phyloP scores from a whole-genome alignment of 2,113 vertebrate species.

The Engystomops pustulosus region DNA sequence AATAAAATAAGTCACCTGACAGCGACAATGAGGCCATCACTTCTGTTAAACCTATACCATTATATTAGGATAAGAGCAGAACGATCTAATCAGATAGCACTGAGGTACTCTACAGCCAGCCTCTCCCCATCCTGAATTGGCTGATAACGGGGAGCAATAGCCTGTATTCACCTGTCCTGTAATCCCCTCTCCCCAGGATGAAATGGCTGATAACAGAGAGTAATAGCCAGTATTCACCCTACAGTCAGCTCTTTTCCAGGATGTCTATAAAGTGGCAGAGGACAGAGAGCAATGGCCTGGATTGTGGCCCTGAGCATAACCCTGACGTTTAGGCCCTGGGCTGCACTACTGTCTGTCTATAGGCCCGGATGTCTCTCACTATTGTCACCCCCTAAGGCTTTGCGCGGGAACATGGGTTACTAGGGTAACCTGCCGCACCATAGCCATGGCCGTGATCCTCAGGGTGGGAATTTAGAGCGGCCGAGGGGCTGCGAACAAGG shows the following conservation, averaged over 20 bases:
- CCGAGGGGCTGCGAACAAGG: background rate
- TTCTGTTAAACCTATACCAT: no score
- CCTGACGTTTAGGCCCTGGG: background rate
- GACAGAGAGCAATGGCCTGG: background rate
- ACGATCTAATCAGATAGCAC: no score
- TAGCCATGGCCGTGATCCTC: background rate
- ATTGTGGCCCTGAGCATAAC: no score
- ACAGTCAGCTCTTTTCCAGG: no score
- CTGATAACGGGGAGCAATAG: background rate
- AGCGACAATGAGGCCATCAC: no score
- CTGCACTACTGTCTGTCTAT: background rate
- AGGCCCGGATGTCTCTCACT: background rate
- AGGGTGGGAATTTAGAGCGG: conserved; percentile 20
- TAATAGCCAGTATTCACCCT: background rate
- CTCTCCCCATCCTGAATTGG: background rate
- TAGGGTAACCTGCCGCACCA: conserved; percentile 1
- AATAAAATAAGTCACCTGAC: no score
- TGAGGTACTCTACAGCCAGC: no score
- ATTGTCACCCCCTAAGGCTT: background rate
- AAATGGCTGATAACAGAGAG: background rate
- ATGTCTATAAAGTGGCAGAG: background rate
- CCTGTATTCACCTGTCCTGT: background rate
- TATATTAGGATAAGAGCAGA: no score
- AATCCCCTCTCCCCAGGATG: background rate
- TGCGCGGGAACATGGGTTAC: conserved; percentile 34